Conservation (phyloP, 2,888 invertebrate species). For the Alloplasta piceator region DNA sequence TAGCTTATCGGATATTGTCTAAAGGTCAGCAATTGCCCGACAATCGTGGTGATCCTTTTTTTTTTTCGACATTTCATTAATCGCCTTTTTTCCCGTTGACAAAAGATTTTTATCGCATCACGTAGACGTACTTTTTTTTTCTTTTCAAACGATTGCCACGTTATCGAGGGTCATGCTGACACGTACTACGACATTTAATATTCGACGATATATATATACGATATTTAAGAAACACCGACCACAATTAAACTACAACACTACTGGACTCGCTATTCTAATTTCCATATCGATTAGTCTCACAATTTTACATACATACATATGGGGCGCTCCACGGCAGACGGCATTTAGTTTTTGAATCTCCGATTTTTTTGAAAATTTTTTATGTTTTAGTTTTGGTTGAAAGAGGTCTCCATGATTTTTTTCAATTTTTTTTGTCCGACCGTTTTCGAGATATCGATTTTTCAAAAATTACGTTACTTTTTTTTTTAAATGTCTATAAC, state of each 20-base stretch:
- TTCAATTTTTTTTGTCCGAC: no score
- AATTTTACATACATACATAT: conserved; percentile 68
- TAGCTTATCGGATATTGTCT: conserved; percentile 82
- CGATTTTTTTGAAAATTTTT: no score
- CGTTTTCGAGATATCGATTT: no score
- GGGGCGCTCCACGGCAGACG: no score
- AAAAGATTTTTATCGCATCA: conserved; percentile 49
- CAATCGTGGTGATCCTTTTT: conserved; percentile 44
- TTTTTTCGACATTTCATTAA: conserved; percentile 6
- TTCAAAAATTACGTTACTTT: no score
- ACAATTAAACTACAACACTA: conserved; percentile 81
- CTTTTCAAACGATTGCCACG: conserved; percentile 10
- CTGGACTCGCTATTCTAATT: conserved; percentile 81
- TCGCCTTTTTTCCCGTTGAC: conserved; percentile 26
- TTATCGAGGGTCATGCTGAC: conserved; percentile 70
- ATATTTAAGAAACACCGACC: conserved; percentile 82
- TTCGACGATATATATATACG: conserved; percentile 78
- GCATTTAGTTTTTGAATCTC: no score
- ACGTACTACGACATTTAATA: conserved; percentile 81
- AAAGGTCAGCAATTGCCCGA: conserved; percentile 75
- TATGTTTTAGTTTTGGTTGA: no score
- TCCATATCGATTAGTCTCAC: conserved; percentile 80
- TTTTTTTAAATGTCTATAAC: no score
- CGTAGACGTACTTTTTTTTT: conserved; percentile 19
- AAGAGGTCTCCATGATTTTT: not conserved